phyloP scores from a whole-genome alignment of 2,888 invertebrate species.

The Nemapogon koenigi region DNA sequence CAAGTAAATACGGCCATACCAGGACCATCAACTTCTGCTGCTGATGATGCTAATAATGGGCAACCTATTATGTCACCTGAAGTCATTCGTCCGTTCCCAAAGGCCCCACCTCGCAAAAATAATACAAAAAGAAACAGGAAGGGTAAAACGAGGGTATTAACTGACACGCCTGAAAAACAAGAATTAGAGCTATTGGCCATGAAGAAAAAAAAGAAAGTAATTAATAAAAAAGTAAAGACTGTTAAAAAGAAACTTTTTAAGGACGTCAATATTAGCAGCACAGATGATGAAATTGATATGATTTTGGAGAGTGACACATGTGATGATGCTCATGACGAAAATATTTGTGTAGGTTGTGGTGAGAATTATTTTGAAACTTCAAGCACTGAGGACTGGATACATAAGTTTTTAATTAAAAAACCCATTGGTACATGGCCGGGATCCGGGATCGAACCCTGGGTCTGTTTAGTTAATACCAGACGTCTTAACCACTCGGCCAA shows the following conservation, averaged over 20 bases:
- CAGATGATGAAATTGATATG: slow-evolving; percentile 3
- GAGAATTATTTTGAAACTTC: slow-evolving; percentile 6
- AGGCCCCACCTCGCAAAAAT: neutral
- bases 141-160: slow-evolving; percentile 9
- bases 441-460: too few relatives aligned
- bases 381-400: slow-evolving; percentile 7
- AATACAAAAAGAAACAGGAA: neutral
- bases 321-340: slow-evolving; percentile 4
- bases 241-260: slow-evolving; percentile 2
- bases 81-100: neutral
- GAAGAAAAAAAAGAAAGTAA: neutral
- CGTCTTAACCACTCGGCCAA: too few relatives aligned
- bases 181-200: slow-evolving; percentile 7
- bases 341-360: slow-evolving; percentile 11
- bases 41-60: neutral
- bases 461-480: too few relatives aligned
- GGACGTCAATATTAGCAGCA: neutral
- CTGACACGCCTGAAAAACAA: slow-evolving; percentile 9
- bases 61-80: neutral
- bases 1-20: neutral
- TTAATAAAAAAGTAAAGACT: neutral
- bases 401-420: too few relatives aligned
- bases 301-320: slow-evolving; percentile 6
- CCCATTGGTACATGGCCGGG: too few relatives aligned
- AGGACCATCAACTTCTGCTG: neutral